These are phyloP conservation scores for Plectrocnemia conspersa DNA, from an alignment of 1,140 invertebrate species.

Conservation along the genomic window DNA sequence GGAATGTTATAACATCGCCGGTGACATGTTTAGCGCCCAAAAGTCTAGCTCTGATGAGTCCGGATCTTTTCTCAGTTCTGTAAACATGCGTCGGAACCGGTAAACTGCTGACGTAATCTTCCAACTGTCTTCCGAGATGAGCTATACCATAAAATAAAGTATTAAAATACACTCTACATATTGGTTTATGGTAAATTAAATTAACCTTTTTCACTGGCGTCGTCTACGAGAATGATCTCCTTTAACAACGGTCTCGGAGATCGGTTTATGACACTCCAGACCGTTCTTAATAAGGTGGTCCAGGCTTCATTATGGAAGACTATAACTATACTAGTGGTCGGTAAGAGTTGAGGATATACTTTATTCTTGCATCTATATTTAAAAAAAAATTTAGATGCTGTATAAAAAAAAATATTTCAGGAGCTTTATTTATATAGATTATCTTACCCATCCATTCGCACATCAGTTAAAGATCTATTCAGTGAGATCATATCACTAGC, in stretches of 20 bases:
- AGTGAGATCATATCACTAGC: slow-evolving; percentile 97
- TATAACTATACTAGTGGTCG: slow-evolving; percentile 89
- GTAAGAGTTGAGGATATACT: slow-evolving; percentile 69
- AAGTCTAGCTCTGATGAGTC: slow-evolving; percentile 87
- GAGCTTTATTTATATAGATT: background rate
- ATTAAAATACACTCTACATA: background rate
- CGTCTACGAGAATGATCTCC: slow-evolving; percentile 94
- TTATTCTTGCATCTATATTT: slow-evolving; percentile 76
- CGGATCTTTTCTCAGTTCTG: slow-evolving; percentile 84
- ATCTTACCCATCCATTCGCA: slow-evolving; percentile 83
- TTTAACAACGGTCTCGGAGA: slow-evolving; percentile 81
- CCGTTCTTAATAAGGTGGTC: slow-evolving; percentile 90
- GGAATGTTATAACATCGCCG: slow-evolving; percentile 92
- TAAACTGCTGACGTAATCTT: slow-evolving; percentile 82
- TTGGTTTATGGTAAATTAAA: slow-evolving; percentile 6
- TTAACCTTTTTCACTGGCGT: slow-evolving; percentile 87
- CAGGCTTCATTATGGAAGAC: slow-evolving; percentile 98
- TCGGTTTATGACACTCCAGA: slow-evolving; percentile 95
- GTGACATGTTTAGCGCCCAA: slow-evolving; percentile 87
- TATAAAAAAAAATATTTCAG: slow-evolving; percentile 7
- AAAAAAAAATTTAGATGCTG: slow-evolving; percentile 29
- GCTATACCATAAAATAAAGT: slow-evolving; percentile 54
- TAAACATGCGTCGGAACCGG: slow-evolving; percentile 80
- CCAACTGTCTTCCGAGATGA: slow-evolving; percentile 81
- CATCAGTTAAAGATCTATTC: slow-evolving; percentile 92